These are phyloP conservation scores for Arizona elegans DNA, from an alignment of 2,113 vertebrate species.

Conservation along the genomic window DNA sequence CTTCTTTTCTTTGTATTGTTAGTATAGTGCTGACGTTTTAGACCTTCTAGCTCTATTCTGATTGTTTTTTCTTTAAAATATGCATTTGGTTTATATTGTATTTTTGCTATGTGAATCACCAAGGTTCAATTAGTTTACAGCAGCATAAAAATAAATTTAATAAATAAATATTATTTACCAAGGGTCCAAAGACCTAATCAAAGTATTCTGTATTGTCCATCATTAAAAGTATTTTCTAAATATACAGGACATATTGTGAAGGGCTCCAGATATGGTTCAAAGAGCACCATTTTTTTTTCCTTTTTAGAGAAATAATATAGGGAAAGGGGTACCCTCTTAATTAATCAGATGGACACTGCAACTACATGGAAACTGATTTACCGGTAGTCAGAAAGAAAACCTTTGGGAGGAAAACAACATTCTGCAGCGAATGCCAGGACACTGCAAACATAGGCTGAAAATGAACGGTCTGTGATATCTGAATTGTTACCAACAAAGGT, in stretches of 20 bases:
- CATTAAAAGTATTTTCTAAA: neutral
- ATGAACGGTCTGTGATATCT: neutral
- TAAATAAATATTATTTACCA: neutral
- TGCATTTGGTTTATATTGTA: neutral
- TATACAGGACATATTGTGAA: neutral
- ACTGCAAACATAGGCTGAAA: neutral
- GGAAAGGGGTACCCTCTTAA: constrained; percentile 60
- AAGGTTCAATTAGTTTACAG: neutral
- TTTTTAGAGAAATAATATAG: constrained; percentile 45
- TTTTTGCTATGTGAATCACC: neutral
- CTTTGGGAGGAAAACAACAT: constrained; percentile 35
- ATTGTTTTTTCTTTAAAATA: neutral
- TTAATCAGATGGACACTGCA: constrained; percentile 59
- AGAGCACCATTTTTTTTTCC: neutral
- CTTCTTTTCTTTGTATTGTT: neutral
- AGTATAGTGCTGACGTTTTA: neutral
- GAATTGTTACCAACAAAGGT: neutral
- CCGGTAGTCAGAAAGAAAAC: constrained; percentile 58
- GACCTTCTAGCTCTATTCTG: neutral
- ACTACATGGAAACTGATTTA: constrained; percentile 68
- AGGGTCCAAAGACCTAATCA: neutral
- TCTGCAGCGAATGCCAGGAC: neutral
- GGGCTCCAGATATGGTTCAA: neutral
- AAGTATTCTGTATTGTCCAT: neutral
- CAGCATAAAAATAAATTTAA: neutral